Base-by-base conservation (phyloP, 2,797 vertebrate species). In the Heliangelus exortis region DNA sequence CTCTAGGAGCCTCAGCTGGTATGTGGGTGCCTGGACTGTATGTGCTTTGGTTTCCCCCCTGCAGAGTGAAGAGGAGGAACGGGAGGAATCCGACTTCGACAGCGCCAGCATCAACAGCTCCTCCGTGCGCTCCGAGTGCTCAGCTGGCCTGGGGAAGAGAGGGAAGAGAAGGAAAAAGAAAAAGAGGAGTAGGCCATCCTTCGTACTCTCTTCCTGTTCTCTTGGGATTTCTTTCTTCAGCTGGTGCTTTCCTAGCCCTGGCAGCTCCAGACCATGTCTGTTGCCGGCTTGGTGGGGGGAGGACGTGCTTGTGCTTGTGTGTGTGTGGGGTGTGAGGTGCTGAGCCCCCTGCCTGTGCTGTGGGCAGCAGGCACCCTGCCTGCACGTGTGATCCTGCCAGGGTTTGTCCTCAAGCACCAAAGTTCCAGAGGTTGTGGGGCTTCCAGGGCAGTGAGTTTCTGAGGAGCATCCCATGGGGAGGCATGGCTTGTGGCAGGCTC, bases 51-150 rank as follows among this genome's bases (percentile, higher is more conserved):
- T 91, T 95, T 63, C 23, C 29, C 50, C 58, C 91, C 54, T 50
- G 43, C 97, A 99, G 99, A 99, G 99, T 0, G 99, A 99, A 97
- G 99, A 99, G 77, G 99, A 99, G 53, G 99, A 99, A 79, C 98
- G 98, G 79, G 99, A 99, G 89, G 99, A 99, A 96, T 99, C 99
- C 0, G 99, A 99, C 97, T 98, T 99, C 8, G 99, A 99, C 98
- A 99, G 98, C 2, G 98, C 99, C 98, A 99, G 99, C 98, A 98
- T 99, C 97, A 99, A 99, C 98, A 99, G 99, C 97, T 98, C 98
- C 96, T 99, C 99, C 2, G 90, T 99, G 97, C 98, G 98, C 93
- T 99, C 99, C 1, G 99, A 99, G 93, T 98, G 98, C 96, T 98
- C 98, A 0, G 97, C 98, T 16, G 98, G 98, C 47, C 96, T 98